A percentile compares a stretch with the other conserved stretches of the same genome.
phyloP scores from a whole-genome alignment of 2,797 vertebrate species.

The Poecilia wingei region DNA sequence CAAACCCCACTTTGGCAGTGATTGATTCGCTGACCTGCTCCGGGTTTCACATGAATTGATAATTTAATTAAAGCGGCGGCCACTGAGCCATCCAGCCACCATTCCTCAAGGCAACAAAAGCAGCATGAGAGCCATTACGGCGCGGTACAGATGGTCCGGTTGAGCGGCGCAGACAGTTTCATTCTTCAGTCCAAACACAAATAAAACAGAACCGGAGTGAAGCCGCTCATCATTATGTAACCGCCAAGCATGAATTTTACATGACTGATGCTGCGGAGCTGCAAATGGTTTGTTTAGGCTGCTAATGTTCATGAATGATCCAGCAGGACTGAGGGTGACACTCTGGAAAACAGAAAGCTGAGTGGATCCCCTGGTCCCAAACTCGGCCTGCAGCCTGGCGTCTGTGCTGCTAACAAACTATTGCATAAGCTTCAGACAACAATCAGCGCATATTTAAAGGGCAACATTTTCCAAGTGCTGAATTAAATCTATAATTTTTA shows the following conservation, averaged over 20 bases:
- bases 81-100: constrained; percentile 38
- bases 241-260: constrained; percentile 54
- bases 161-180: constrained; percentile 37
- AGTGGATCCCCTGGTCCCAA: neutral
- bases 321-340: constrained; percentile 36
- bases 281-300: constrained; percentile 60
- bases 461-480: neutral
- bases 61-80: constrained; percentile 58
- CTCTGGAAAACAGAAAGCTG: neutral
- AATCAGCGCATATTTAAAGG: neutral
- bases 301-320: constrained; percentile 44
- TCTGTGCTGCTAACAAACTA: neutral
- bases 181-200: constrained; percentile 47
- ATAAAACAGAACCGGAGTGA: constrained; percentile 11
- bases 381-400: neutral
- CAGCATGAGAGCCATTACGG: constrained; percentile 39
- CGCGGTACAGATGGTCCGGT: constrained; percentile 51
- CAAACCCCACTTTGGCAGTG: constrained; percentile 34
- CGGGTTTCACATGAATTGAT: constrained; percentile 54
- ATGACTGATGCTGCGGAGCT: constrained; percentile 37
- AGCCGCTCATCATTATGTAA: constrained; percentile 48
- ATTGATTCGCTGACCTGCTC: constrained; percentile 52
- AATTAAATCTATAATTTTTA: constrained; percentile 1
- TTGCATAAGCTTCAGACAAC: neutral
- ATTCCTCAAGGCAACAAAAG: constrained; percentile 46